Base-by-base conservation (phyloP, 2,888 invertebrate genomes). In the Pammene fasciana region DNA sequence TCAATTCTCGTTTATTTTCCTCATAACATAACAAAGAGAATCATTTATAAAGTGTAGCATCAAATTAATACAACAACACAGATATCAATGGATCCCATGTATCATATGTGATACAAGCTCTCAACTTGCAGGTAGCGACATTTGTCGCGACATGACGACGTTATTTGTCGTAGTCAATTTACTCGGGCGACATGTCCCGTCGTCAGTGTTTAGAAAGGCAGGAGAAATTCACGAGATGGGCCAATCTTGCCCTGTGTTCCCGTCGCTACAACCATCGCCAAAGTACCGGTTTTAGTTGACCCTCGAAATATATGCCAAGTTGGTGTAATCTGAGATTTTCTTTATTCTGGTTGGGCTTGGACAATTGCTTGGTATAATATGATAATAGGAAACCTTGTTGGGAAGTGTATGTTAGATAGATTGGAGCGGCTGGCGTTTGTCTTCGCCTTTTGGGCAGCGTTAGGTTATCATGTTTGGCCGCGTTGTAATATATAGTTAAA, bases 341-440 rank as follows among this genome's bases (percentile, higher is more conserved):
- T 13, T 54, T 34, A n/a, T 7, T 11, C 54, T 54, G 54, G 54
- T 14, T 46, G 10, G 13, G 11, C 3, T 13, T 11, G 18, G 11
- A 13, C n/a, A 34, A 54, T 8, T n/a, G 13, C n/a, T 54, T 26
- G n/a, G n/a, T 54, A n/a, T 34, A 18, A 34, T 34, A n/a, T 54
- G n/a, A 13, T n/a, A 13, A 54, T 54, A 34, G 1, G 34, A 34
- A 4, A 34, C 13, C 34, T 34, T 80, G 85, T 82, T 55, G 73
- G 78, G 81, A 81, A 82, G 86, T 84, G 86, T 86, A 86, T 89
- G 89, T 90, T 85, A 83, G 84, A 87, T 86, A 88, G 88, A 90
- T 90, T 87, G 90, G 87, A 82, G 80, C 67, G 71, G 74, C 75
- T 78, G 77, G 79, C 78, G 81, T 80, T 76, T 79, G 70, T 70